Evolutionary conservation across 2,888 invertebrate species (phyloP).

Genomic region (Pseudococcus longispinus): DNA sequence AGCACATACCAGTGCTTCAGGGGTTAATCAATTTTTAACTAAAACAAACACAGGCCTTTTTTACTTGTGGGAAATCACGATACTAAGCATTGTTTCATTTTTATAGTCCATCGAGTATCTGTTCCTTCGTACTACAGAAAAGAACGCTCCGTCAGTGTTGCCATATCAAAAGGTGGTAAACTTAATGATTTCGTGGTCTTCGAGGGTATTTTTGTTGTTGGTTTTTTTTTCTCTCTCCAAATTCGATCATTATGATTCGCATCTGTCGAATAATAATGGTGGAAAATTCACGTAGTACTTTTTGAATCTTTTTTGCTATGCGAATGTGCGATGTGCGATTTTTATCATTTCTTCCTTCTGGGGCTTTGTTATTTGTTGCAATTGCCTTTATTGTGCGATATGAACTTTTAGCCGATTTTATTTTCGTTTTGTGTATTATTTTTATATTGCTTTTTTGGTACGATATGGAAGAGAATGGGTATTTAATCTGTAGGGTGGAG

Average conservation of each 20-base stretch:
- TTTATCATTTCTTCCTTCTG: neutral
- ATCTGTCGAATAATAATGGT: neutral
- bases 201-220: neutral
- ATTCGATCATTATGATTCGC: neutral
- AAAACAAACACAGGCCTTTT: neutral
- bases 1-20: neutral
- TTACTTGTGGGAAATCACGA: neutral
- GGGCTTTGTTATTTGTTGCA: neutral
- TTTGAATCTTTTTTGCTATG: neutral
- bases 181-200: neutral
- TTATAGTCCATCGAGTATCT: slow-evolving; percentile 32
- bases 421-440: neutral
- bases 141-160: slow-evolving; percentile 2
- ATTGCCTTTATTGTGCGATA: neutral
- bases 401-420: neutral
- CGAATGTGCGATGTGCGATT: neutral
- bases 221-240: neutral
- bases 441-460: neutral
- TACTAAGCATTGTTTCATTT: neutral
- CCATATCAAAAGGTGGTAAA: slow-evolving; percentile 32
- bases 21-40: neutral
- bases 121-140: neutral
- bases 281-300: neutral
- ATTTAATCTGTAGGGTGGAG: no score
- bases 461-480: neutral